Base-by-base conservation (phyloP, 2,888 invertebrate species). In the Cephonodes hylas region DNA sequence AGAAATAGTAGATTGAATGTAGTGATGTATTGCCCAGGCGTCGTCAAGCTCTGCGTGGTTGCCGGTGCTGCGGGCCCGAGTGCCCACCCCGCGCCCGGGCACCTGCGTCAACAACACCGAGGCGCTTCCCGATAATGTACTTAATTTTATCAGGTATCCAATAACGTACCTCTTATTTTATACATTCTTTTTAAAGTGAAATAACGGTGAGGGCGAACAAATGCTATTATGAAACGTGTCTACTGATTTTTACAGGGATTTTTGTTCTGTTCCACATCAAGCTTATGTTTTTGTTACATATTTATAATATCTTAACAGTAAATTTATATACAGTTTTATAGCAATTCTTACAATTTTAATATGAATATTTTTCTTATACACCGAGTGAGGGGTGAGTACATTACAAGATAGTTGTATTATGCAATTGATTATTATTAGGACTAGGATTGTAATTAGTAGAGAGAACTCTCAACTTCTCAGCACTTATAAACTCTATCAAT, bases 31-130 rank as follows among this genome's bases (percentile, higher is more conserved):
- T 61, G 23, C 42, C 22, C 67, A 96, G 90, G 93, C 94, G 0
- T 93, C 94, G 0, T 94, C 94, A 4, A 93, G 93, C 64, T 94
- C 94, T 8, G 95, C 95, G 22, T 96, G 96, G 95, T 83, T 95
- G 67, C 94, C 95, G 0, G 95, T 95, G 25, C 85, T 94, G 13
- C 91, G 93, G 42, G 93, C 94, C 42, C 89, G 93, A 64, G 94
- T 95, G 18, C 95, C 95, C 1, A 93, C 93, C 62, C 94, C 95
- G 8, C 83, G 95, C 20, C 95, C 95, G 0, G 95, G 95, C 66
- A 93, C 94, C 64, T 95, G 95, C 80, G 94, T 94, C 71, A 93
- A 95, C 78, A 94, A 94, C 77, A 95, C 95, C 0, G 94, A 94
- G 68, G 91, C 93, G 0, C 83, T 95, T 10, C 94, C 95, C 3